phyloP scores from a whole-genome alignment of 2,113 vertebrate species.

The Hippocampus barbouri region DNA sequence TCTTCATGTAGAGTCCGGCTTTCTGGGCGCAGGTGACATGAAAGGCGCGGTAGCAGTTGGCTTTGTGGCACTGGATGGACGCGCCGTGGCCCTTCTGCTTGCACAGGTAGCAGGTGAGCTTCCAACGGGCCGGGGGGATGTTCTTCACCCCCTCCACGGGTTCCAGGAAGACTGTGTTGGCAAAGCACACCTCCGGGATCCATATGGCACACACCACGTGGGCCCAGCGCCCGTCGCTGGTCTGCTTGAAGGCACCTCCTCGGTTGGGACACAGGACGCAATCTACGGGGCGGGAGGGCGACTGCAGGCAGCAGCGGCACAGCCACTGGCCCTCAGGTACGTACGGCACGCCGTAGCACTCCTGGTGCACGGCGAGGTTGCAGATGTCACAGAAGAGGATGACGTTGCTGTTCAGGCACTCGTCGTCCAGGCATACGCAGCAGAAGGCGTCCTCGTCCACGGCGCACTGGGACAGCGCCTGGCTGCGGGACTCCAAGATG shows the following conservation, averaged over 20 bases:
- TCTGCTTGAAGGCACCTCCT: conserved; percentile 98
- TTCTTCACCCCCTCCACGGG: conserved; percentile 92
- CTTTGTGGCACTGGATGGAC: conserved; percentile 96
- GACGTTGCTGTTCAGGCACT: conserved; percentile 97
- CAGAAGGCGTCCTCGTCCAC: conserved; percentile 96
- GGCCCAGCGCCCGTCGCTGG: conserved; percentile 92
- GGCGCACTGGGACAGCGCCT: conserved; percentile 80
- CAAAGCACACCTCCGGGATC: conserved; percentile 98
- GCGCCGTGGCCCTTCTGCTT: conserved; percentile 95
- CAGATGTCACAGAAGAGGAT: conserved; percentile 98
- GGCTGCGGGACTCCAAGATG: conserved; percentile 87
- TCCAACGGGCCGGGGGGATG: conserved; percentile 94
- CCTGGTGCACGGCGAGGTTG: conserved; percentile 96
- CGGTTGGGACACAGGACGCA: conserved; percentile 95
- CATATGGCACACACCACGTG: conserved; percentile 98
- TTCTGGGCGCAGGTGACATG: conserved; percentile 95
- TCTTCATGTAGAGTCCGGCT: conserved; percentile 96
- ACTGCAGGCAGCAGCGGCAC: conserved; percentile 95
- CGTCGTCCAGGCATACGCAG: conserved; percentile 95
- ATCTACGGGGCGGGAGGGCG: conserved; percentile 89
- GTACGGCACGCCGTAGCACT: conserved; percentile 95
- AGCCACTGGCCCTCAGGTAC: conserved; percentile 98
- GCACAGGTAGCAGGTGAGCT: conserved; percentile 93
- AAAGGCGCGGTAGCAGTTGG: conserved; percentile 97
- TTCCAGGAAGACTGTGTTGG: conserved; percentile 96